These are phyloP conservation scores for Paradoxurus hermaphroditus DNA, from an alignment of 2,113 vertebrate genomes.

Conservation along the genomic window DNA sequence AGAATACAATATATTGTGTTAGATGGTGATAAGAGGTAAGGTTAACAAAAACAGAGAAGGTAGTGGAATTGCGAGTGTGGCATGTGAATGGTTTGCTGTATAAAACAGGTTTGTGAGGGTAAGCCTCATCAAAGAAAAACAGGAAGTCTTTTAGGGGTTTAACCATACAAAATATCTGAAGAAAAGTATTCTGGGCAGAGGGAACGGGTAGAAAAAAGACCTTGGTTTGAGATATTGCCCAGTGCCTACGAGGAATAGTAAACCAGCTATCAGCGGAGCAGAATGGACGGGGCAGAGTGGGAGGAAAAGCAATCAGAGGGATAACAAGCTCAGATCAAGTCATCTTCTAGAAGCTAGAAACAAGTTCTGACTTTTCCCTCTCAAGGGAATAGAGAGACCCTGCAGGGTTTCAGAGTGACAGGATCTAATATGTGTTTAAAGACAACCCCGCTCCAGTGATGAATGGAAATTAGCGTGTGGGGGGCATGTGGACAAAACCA, in stretches of 20 bases:
- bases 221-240: neutral
- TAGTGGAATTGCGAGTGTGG: fast-evolving
- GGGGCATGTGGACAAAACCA: neutral
- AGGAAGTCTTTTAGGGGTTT: neutral
- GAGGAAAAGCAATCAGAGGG: neutral
- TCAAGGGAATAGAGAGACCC: neutral
- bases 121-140: neutral
- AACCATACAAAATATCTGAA: neutral
- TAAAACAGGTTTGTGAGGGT: neutral
- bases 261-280: neutral
- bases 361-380: neutral
- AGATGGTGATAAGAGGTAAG: neutral
- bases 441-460: neutral
- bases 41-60: neutral
- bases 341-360: neutral
- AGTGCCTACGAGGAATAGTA: neutral
- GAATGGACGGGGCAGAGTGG: neutral
- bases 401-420: neutral
- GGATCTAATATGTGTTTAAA: neutral
- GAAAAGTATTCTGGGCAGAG: neutral
- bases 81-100: neutral
- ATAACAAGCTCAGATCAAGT: neutral
- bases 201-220: neutral
- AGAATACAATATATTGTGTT: neutral
- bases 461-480: neutral